A percentile compares a stretch with the other conserved stretches of the same genome.
phyloP scores from a whole-genome alignment of 2,113 vertebrate species.

The Petaurus breviceps region DNA sequence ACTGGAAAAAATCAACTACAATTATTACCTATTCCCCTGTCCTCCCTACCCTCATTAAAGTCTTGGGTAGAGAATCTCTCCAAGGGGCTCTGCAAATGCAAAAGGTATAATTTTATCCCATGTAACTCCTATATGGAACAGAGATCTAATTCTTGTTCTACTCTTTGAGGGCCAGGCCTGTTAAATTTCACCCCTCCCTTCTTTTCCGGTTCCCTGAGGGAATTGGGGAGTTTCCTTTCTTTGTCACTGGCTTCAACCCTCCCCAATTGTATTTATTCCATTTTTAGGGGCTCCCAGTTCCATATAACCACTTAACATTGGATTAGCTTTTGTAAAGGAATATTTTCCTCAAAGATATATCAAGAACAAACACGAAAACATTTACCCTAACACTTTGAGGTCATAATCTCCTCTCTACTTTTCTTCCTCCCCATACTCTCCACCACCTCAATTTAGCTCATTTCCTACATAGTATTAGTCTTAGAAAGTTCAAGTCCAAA shows the following conservation, averaged over 20 bases:
- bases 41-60: neutral
- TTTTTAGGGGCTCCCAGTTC: too few relatives aligned
- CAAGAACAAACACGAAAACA: neutral
- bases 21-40: neutral
- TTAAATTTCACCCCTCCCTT: neutral
- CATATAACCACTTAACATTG: neutral
- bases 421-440: too few relatives aligned
- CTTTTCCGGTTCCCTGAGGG: neutral
- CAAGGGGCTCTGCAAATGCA: neutral
- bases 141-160: neutral
- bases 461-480: too few relatives aligned
- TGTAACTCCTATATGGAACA: neutral
- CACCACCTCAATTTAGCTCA: too few relatives aligned
- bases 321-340: neutral
- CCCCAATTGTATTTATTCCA: too few relatives aligned
- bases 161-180: neutral
- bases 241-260: too few relatives aligned
- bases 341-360: neutral
- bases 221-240: too few relatives aligned
- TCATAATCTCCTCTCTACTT: neutral
- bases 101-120: neutral
- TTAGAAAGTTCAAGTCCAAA: too few relatives aligned
- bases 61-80: neutral
- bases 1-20: neutral
- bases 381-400: neutral